Evolutionary conservation across 2,113 vertebrate genomes (phyloP).

Genomic region (Nycticryphes semicollaris): DNA sequence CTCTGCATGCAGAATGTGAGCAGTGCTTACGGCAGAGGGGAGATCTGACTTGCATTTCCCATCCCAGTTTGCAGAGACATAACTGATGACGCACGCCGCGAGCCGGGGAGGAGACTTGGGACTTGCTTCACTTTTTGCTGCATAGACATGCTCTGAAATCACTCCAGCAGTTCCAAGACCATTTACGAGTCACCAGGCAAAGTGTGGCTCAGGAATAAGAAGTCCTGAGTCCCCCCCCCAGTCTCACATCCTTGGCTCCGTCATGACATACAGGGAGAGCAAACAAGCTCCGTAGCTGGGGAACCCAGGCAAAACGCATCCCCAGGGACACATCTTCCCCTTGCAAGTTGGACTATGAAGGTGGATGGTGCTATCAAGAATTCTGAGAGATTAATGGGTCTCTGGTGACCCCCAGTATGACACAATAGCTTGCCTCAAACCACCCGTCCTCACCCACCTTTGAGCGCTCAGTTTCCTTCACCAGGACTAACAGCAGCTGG

Average conservation of each 20-base stretch:
- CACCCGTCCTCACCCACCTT: not conserved
- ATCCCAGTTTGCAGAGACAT: not conserved
- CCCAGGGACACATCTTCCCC: accelerated
- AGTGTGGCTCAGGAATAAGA: not conserved
- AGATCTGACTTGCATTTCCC: not conserved
- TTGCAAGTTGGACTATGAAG: accelerated
- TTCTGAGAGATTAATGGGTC: not conserved
- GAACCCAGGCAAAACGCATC: not conserved
- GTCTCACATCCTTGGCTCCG: accelerated
- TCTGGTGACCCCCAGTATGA: accelerated
- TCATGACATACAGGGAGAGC: accelerated
- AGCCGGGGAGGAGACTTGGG: not conserved
- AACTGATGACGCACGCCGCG: not conserved
- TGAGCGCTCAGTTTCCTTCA: not conserved
- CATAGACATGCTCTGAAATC: not conserved
- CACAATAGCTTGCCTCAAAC: not conserved
- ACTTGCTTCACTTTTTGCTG: not conserved
- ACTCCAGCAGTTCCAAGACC: accelerated
- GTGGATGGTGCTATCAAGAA: not conserved
- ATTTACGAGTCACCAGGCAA: not conserved
- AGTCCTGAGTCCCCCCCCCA: not conserved
- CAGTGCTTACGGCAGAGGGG: not conserved
- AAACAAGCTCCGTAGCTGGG: not conserved
- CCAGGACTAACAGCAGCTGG: not conserved
- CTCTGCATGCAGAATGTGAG: not conserved